These are phyloP conservation scores for Babyrousa celebensis DNA, from an alignment of 2,797 vertebrate genomes.

Conservation along the genomic window DNA sequence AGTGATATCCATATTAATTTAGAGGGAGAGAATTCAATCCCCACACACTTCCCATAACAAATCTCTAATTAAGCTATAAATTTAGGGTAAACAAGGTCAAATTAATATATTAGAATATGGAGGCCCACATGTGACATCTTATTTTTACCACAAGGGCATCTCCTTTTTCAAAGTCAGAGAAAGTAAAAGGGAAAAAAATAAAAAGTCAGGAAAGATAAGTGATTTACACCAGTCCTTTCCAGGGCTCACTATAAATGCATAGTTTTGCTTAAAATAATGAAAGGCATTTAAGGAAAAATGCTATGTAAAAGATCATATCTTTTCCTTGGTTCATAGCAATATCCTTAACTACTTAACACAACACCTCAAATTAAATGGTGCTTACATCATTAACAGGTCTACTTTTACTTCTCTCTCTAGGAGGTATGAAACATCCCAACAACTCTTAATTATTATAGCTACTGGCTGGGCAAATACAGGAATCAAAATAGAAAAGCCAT, in stretches of 20 bases:
- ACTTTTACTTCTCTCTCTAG: neutral
- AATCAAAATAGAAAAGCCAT: constrained; percentile 58
- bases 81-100: constrained; percentile 47
- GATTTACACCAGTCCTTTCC: neutral
- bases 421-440: constrained; percentile 6
- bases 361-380: neutral
- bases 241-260: neutral
- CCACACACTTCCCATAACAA: neutral
- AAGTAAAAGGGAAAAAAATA: constrained; percentile 36
- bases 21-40: constrained; percentile 6
- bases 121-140: neutral
- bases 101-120: constrained; percentile 31
- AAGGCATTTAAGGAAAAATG: neutral
- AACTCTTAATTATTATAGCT: constrained; percentile 17
- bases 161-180: constrained; percentile 54
- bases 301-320: neutral
- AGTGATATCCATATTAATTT: neutral
- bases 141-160: neutral
- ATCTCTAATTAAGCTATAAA: neutral
- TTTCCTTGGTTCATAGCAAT: constrained; percentile 31
- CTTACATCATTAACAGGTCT: constrained; percentile 38
- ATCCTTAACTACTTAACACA: constrained; percentile 5
- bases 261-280: constrained; percentile 61
- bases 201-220: constrained; percentile 12
- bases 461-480: neutral